Evolutionary conservation across 1,140 invertebrate species (phyloP).

Genomic region (Euwallacea similis): DNA sequence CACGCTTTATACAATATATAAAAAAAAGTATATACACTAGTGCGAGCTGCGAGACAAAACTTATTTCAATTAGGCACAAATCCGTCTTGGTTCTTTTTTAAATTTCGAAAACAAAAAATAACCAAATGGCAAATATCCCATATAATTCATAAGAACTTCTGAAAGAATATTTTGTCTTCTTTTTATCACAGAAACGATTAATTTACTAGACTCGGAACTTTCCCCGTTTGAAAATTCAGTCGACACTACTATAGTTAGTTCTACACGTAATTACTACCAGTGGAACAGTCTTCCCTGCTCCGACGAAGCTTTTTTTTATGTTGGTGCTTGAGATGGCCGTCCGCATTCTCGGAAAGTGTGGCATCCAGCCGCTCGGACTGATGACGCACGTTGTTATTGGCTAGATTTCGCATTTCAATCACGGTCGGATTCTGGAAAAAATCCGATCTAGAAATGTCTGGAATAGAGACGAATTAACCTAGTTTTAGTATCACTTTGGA

Average conservation of each 20-base stretch:
- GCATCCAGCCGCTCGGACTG: slow-evolving; percentile 3
- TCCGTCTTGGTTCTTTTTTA: background rate
- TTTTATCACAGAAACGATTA: background rate
- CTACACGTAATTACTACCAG: slow-evolving; percentile 27
- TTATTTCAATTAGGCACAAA: background rate
- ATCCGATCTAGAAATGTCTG: slow-evolving; percentile 56
- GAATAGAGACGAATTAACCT: slow-evolving; percentile 54
- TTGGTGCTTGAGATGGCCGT: background rate
- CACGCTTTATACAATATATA: no score
- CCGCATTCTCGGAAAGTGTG: no score
- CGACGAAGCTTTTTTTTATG: background rate
- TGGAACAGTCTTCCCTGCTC: slow-evolving; percentile 20
- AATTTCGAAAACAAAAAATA: background rate
- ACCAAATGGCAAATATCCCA: background rate
- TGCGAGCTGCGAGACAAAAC: background rate
- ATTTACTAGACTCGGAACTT: background rate
- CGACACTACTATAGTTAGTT: no score
- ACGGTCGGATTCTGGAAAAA: slow-evolving; percentile 56
- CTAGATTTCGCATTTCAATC: slow-evolving; percentile 63
- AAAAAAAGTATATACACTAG: no score
- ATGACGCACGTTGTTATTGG: slow-evolving; percentile 42
- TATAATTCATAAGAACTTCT: background rate
- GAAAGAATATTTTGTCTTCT: background rate
- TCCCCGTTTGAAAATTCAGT: no score
- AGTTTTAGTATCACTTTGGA: slow-evolving; percentile 49